phyloP scores from a whole-genome alignment of 2,888 invertebrate species.

The Elysia crispata region DNA sequence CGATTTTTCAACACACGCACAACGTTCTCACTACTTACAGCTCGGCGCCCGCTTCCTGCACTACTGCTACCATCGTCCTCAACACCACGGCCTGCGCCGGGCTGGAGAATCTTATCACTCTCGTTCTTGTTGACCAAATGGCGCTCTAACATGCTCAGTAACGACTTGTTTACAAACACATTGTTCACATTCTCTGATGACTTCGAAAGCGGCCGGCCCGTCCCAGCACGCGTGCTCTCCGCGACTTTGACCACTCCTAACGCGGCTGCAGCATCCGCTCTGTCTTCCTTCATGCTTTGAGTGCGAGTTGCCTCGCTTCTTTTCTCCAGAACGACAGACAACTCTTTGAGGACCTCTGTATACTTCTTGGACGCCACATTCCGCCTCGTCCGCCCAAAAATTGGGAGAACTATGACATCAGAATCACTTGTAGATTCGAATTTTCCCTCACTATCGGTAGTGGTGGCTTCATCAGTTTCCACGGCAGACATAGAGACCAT shows the following conservation, averaged over 20 bases:
- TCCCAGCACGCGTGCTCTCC: not conserved
- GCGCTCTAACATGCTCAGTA: slow-evolving; percentile 63
- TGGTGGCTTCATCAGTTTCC: not conserved
- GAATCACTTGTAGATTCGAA: not conserved
- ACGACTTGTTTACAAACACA: slow-evolving; percentile 64
- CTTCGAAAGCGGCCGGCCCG: slow-evolving; percentile 39
- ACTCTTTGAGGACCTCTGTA: slow-evolving; percentile 64
- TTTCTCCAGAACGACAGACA: slow-evolving; percentile 62
- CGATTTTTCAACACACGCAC: not conserved
- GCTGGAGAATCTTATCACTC: not conserved
- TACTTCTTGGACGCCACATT: slow-evolving; percentile 68
- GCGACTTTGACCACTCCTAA: not conserved
- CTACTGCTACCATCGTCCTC: not conserved
- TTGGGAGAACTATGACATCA: slow-evolving; percentile 60
- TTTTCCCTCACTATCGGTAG: no score
- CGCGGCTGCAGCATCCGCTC: not conserved
- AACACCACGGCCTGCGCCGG: not conserved
- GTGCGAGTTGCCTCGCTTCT: slow-evolving; percentile 46
- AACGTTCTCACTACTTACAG: not conserved
- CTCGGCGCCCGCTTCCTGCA: not conserved
- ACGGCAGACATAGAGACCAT: not conserved
- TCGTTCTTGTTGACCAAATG: slow-evolving; percentile 55
- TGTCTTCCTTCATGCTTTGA: slow-evolving; percentile 48
- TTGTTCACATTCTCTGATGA: slow-evolving; percentile 56
- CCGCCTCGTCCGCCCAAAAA: slow-evolving; percentile 66